Evolutionary conservation across 2,888 invertebrate genomes (phyloP).

Genomic region (Galerucella nymphaeae): DNA sequence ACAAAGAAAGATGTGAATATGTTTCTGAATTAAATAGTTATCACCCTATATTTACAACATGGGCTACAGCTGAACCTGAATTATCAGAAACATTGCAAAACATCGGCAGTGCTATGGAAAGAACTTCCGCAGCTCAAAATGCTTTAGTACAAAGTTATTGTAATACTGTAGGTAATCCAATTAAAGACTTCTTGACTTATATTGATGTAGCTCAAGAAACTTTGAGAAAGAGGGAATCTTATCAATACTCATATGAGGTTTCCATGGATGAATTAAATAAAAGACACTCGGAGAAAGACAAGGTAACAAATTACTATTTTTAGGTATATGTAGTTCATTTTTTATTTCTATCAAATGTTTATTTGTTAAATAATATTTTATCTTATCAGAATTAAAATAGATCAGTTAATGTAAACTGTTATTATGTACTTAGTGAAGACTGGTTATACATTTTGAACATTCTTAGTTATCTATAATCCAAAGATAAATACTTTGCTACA

Average conservation of each 20-base stretch:
- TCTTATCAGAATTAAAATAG: no score
- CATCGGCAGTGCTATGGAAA: constrained; percentile 66
- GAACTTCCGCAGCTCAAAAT: constrained; percentile 67
- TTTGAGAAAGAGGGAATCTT: constrained; percentile 71
- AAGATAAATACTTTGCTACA: neutral
- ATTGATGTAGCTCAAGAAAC: constrained; percentile 77
- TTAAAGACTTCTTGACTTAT: constrained; percentile 74
- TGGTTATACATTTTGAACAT: neutral
- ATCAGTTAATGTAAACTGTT: no score
- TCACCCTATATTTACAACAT: constrained; percentile 72
- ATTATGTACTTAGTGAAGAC: neutral
- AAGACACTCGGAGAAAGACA: constrained; percentile 72
- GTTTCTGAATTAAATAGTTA: constrained; percentile 69
- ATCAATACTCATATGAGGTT: constrained; percentile 74
- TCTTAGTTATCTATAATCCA: neutral
- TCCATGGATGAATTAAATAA: constrained; percentile 73
- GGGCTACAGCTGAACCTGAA: constrained; percentile 71
- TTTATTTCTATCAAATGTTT: neutral
- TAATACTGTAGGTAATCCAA: constrained; percentile 64
- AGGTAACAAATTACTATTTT: constrained; percentile 61
- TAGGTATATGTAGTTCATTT: neutral
- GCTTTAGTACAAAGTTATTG: constrained; percentile 63
- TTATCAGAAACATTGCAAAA: constrained; percentile 65
- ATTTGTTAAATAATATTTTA: no score
- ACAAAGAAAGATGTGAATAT: constrained; percentile 72